Base-by-base conservation (phyloP, 2,888 invertebrate genomes). In the Tetramorium bicarinatum region DNA sequence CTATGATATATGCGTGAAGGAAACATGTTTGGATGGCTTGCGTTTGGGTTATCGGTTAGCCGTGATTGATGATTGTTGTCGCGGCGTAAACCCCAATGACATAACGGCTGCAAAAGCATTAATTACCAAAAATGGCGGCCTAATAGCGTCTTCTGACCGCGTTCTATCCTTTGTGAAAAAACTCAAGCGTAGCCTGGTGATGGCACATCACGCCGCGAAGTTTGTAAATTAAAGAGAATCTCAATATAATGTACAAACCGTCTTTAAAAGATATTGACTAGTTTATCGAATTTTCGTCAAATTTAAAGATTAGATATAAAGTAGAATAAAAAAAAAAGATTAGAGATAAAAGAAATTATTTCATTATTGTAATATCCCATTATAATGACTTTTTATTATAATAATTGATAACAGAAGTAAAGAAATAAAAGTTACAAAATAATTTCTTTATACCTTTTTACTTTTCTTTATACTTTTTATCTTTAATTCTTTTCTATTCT, bases 1-100 rank as follows among this genome's bases (percentile, higher is more conserved):
- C 0, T 98, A 98, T 93, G 99, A 99, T 95, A 97, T 99, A 56
- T 99, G 99, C 94, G 99, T 99, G 11, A 97, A 97, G 4, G 97
- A 97, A 4, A 98, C 99, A 0, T 98, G 98, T 82, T 96, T 97
- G 0, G 98, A 99, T 95, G 97, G 98, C 0, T 95, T 98, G 38
- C 97, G 97, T 2, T 97, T 98, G 89, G 99, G 98, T 0, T 99
- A 98, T 95, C 96, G 98, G 87, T 97, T 99, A 21, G 96, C 98
- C 29, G 95, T 99, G 54, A 96, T 99, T n/a, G 98, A 99, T 91
- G 98, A 99, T 95, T 98, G 98, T 88, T 97, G 97, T 91, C 96
- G 98, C 77, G 99, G 98, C 3, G 98, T 99, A 0, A 97, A 97
- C 94, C 94, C 97, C n/a, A 96, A 96, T 21, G 97, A 97, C 92